Evolutionary conservation across 2,113 vertebrate species (phyloP).

Genomic region (Bufo bufo): DNA sequence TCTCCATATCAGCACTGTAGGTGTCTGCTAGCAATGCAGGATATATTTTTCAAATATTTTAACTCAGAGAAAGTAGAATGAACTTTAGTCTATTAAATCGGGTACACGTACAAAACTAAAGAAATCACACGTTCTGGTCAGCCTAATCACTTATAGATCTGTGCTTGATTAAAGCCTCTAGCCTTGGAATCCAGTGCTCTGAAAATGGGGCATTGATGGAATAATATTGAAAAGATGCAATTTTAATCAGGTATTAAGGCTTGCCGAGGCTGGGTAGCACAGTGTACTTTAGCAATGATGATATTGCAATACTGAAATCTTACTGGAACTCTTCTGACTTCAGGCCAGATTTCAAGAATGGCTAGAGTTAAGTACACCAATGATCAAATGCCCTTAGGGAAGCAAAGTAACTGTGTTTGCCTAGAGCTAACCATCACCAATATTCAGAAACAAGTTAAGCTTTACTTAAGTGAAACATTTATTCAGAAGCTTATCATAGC

Average conservation of each 20-base stretch:
- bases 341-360: conserved; percentile 55
- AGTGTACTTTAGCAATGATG: conserved; percentile 51
- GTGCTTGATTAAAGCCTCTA: conserved; percentile 50
- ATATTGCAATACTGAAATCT: conserved; percentile 58
- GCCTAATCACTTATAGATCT: conserved; percentile 45
- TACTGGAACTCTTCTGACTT: conserved; percentile 56
- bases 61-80: conserved; percentile 3
- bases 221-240: conserved; percentile 36
- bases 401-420: conserved; percentile 55
- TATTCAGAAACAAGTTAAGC: conserved; percentile 53
- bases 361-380: conserved; percentile 54
- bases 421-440: conserved; percentile 53
- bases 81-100: conserved; percentile 15
- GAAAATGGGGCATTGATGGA: conserved; percentile 34
- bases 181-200: conserved; percentile 15
- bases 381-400: conserved; percentile 57
- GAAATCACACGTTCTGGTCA: conserved; percentile 19
- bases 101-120: background rate
- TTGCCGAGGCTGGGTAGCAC: conserved; percentile 31
- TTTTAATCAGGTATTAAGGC: conserved; percentile 52
- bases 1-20: background rate
- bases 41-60: conserved; percentile 7
- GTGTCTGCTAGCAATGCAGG: background rate
- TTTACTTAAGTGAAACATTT: conserved; percentile 50
- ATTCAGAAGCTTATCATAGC: conserved; percentile 37